Evolutionary conservation across 2,888 invertebrate genomes (phyloP).

Genomic region (Nomada lathburiana): DNA sequence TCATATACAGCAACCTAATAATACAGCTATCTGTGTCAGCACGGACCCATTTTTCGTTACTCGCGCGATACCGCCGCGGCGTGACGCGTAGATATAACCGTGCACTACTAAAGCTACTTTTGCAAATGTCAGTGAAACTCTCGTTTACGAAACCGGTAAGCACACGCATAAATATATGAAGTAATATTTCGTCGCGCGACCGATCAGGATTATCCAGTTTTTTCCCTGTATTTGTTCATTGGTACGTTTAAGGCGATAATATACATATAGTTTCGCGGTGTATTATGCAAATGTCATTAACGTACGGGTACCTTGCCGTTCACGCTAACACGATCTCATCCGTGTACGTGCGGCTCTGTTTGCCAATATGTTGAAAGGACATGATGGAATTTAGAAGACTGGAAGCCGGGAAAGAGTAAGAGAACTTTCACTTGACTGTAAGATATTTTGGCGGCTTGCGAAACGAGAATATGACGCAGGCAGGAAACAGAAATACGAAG

Average conservation of each 20-base stretch:
- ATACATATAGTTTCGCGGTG: slow-evolving; percentile 17
- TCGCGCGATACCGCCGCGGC: slow-evolving; percentile 20
- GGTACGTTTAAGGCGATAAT: neutral
- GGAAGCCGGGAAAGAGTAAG: neutral
- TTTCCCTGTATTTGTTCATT: slow-evolving; percentile 8
- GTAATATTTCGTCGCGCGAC: slow-evolving; percentile 17
- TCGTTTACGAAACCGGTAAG: slow-evolving; percentile 52
- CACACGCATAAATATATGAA: slow-evolving; percentile 26
- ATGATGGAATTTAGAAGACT: slow-evolving; percentile 5
- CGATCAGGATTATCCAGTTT: slow-evolving; percentile 56
- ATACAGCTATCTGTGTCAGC: slow-evolving; percentile 45
- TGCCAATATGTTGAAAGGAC: neutral
- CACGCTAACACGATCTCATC: slow-evolving; percentile 4
- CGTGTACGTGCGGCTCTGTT: neutral
- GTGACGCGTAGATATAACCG: slow-evolving; percentile 27
- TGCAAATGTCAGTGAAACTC: slow-evolving; percentile 56
- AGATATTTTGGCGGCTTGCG: neutral
- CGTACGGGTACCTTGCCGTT: slow-evolving; percentile 13
- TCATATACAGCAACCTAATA: neutral
- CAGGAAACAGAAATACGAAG: neutral
- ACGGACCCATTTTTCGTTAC: slow-evolving; percentile 33
- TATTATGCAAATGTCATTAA: slow-evolving; percentile 44
- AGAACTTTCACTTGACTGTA: slow-evolving; percentile 22
- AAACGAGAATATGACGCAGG: neutral
- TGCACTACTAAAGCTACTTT: slow-evolving; percentile 18